Evolutionary conservation across 2,797 vertebrate genomes (phyloP), one percentile per base, ranked within the genome.

Genomic region (Melanotaenia nigrans): DNA sequence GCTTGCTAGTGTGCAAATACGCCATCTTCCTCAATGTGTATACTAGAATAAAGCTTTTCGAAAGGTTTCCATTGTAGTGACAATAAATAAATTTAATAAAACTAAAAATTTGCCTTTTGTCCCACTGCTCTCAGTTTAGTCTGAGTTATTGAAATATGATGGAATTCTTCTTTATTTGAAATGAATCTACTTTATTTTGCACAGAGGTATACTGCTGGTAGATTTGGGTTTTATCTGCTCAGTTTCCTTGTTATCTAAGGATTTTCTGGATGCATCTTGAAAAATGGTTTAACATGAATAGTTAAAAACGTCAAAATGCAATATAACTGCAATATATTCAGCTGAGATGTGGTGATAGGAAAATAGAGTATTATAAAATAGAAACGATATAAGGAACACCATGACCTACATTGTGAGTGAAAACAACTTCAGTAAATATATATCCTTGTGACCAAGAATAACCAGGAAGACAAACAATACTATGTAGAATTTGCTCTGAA

Each of bases 401-500:
- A 5, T 51, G 49, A 24, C 11, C 11, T 51, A 24, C 9, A 51
- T 51, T 36, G 22, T 38, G 33, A 55, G 42, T 60, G 24, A 77
- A 55, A 62, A 38, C 24, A 73, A 57, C 65, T 67, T 28, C 5
- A 65, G 57, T 35, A 66, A 57, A 71, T 42, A 11, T 42, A 79
- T 74, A 71, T 64, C 55, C 51, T 40, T 24, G 65, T 61, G 65
- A 75, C 66, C 64, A 59, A 71, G 66, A 75, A 76, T 81, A 82
- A 79, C 75, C 53, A 9, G 22, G 40, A 49, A 53, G 51, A 60
- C 55, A 36, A 59, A 75, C 67, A 76, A 63, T 62, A 62, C 66
- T 0, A 4, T 47, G 65, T 9, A 76, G n/a, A 75, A 83, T 75
- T 78, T 86, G 80, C 64, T 79, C 64, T 62, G 72, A 71, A 66